Conservation (phyloP, 1,140 invertebrate genomes). For the Zeugodacus cucurbitae region DNA sequence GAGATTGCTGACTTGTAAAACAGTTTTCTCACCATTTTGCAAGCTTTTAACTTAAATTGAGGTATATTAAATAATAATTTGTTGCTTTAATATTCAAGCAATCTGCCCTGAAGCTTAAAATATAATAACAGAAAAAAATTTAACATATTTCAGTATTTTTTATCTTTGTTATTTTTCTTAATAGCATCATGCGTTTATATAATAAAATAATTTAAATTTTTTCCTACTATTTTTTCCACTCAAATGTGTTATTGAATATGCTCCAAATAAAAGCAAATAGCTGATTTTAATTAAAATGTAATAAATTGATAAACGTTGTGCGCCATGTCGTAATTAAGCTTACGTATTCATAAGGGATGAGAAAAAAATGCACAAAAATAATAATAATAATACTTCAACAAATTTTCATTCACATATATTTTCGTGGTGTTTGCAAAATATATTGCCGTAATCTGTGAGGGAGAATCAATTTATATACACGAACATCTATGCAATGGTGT, state of each 20-base stretch:
- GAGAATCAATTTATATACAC: not conserved
- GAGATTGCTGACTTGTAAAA: too few species aligned
- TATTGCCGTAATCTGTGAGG: not conserved
- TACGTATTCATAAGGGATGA: not conserved
- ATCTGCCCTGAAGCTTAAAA: not conserved
- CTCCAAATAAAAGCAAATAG: not conserved
- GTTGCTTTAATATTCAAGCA: not conserved
- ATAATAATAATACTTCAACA: not conserved
- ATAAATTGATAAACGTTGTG: constrained; percentile 24
- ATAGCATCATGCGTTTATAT: not conserved
- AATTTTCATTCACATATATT: not conserved
- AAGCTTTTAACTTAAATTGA: too few species aligned
- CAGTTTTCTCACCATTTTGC: too few species aligned
- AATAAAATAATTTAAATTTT: not conserved
- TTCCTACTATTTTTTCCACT: not conserved
- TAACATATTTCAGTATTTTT: not conserved
- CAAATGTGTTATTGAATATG: not conserved
- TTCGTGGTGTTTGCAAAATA: not conserved
- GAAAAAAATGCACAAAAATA: not conserved
- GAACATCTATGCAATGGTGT: not conserved
- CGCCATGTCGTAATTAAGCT: not conserved
- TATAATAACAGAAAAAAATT: not conserved
- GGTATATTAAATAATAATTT: too few species aligned
- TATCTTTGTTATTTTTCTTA: not conserved
- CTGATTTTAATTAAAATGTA: constrained; percentile 34